These are phyloP conservation scores for Myotis daubentonii DNA, from an alignment of 2,797 vertebrate genomes.

Conservation along the genomic window DNA sequence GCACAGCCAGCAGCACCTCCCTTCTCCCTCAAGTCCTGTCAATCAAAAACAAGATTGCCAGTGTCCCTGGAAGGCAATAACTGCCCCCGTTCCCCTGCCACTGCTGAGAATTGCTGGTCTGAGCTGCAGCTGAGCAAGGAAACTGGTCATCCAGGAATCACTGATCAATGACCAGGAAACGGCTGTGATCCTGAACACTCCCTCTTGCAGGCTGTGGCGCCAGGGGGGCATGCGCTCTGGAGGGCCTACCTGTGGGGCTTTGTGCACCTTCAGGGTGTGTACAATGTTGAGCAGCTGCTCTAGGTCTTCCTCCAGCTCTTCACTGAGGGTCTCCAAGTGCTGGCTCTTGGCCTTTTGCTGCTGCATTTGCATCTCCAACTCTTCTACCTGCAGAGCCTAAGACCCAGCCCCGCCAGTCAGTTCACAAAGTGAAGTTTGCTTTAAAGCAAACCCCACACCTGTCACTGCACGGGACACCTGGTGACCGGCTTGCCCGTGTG, in stretches of 20 bases:
- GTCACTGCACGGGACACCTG: fast-evolving
- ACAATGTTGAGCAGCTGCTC: conserved; percentile 87
- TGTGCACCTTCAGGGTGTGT: conserved; percentile 89
- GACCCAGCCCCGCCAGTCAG: not conserved
- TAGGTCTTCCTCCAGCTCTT: conserved; percentile 94
- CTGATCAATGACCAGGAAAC: fast-evolving
- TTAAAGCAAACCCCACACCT: not conserved
- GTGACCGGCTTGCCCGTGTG: not conserved
- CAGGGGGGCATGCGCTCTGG: fast-evolving
- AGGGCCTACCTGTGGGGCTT: conserved; percentile 90
- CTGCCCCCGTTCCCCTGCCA: fast-evolving
- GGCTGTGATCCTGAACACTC: not conserved
- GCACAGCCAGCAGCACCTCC: not conserved
- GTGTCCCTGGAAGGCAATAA: not conserved
- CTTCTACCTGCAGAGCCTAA: conserved; percentile 88
- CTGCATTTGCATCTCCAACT: conserved; percentile 92
- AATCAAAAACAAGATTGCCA: not conserved
- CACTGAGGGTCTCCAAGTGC: conserved; percentile 94
- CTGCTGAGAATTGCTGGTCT: fast-evolving
- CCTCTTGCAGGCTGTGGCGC: fast-evolving
- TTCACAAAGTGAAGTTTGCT: fast-evolving
- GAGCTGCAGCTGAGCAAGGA: not conserved
- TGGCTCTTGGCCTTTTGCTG: conserved; percentile 93
- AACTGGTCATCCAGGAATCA: fast-evolving
- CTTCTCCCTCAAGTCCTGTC: not conserved